Evolutionary conservation across 2,113 vertebrate species (phyloP).

Genomic region (Lycaon pictus): DNA sequence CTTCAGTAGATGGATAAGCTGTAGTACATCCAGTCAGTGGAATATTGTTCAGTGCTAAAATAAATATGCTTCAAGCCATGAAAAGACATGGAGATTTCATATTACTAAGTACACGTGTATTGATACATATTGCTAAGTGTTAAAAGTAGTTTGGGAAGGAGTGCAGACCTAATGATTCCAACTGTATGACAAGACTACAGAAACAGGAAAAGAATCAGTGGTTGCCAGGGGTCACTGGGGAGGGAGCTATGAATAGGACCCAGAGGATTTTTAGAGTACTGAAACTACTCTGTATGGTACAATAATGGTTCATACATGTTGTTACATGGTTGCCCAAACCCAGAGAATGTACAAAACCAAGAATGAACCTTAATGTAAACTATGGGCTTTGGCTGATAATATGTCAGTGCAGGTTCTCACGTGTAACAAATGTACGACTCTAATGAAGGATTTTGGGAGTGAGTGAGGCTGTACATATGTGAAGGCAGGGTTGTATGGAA

Average conservation of each 20-base stretch:
- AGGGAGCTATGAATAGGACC: not conserved
- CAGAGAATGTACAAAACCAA: not conserved
- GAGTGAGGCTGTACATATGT: too few relatives aligned
- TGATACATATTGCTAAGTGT: not conserved
- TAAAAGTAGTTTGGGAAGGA: not conserved
- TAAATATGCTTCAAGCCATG: not conserved
- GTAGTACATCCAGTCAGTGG: not conserved
- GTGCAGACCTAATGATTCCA: not conserved
- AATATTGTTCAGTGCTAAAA: not conserved
- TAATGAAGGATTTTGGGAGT: not conserved
- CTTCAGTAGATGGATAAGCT: not conserved
- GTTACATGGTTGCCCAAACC: not conserved
- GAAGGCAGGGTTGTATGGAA: not conserved
- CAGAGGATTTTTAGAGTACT: not conserved
- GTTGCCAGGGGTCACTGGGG: not conserved
- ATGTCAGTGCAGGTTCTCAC: not conserved
- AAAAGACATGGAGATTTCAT: not conserved
- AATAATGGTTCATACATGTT: not conserved
- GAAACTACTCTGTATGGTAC: not conserved
- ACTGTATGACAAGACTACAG: not conserved
- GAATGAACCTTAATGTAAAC: not conserved
- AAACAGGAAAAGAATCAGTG: not conserved
- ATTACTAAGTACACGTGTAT: not conserved
- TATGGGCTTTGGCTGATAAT: not conserved
- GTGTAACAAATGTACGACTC: not conserved